These are phyloP conservation scores for Eudasyphora cyanicolor DNA, from an alignment of 2,888 invertebrate species.

Conservation along the genomic window DNA sequence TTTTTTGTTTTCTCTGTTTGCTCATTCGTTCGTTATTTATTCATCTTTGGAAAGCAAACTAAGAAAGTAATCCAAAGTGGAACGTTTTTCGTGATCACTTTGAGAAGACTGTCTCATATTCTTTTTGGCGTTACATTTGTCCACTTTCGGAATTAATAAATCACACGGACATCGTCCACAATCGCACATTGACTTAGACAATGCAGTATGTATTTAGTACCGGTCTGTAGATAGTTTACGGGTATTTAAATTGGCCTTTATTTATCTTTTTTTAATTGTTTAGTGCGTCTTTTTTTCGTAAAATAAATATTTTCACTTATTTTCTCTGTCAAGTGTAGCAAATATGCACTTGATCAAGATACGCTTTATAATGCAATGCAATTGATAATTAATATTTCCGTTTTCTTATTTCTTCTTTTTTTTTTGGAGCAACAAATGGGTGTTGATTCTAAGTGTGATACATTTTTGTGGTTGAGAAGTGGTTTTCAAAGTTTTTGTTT, in stretches of 20 bases:
- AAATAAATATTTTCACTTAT: conserved; percentile 10
- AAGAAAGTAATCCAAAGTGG: not conserved
- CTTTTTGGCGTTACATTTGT: not conserved
- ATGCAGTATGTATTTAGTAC: not conserved
- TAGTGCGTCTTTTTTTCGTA: not conserved
- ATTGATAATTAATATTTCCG: conserved; percentile 61
- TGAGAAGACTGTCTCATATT: not conserved
- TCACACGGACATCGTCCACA: not conserved
- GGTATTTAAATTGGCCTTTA: not conserved
- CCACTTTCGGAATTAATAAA: not conserved
- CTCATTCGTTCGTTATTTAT: not conserved
- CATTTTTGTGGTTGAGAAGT: not conserved
- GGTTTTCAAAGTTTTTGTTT: no score
- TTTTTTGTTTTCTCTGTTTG: conserved; percentile 1
- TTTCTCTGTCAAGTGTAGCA: conserved; percentile 52
- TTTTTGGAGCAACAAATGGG: not conserved
- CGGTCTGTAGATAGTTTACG: not conserved
- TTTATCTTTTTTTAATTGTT: not conserved
- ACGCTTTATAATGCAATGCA: conserved; percentile 24
- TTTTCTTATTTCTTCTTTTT: not conserved
- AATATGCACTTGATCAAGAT: conserved; percentile 34
- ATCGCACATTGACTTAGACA: not conserved
- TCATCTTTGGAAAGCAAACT: not conserved
- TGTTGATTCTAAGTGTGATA: not conserved
- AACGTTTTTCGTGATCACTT: not conserved